These are phyloP conservation scores for Pao palembangensis DNA, from an alignment of 2,113 vertebrate species.

Conservation along the genomic window DNA sequence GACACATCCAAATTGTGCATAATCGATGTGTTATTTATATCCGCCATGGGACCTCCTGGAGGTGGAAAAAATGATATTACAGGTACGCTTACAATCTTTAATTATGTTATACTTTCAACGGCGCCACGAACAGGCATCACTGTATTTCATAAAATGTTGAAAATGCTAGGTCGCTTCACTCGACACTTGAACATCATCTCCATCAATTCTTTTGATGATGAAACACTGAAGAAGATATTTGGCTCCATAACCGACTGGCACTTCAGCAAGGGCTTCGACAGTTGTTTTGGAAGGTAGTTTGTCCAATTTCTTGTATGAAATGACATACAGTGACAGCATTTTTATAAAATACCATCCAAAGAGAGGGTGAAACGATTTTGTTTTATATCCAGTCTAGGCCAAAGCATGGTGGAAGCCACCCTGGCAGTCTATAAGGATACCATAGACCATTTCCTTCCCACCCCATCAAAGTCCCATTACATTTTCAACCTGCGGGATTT, in stretches of 20 bases:
- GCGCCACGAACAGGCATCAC: background rate
- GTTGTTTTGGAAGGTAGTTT: slow-evolving; percentile 79
- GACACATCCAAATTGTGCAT: slow-evolving; percentile 81
- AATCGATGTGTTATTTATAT: slow-evolving; percentile 79
- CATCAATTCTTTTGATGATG: slow-evolving; percentile 85
- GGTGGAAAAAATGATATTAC: slow-evolving; percentile 90
- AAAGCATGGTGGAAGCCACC: slow-evolving; percentile 86
- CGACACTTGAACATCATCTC: slow-evolving; percentile 87
- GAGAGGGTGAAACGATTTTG: slow-evolving; percentile 1
- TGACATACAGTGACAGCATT: background rate
- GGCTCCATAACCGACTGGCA: slow-evolving; percentile 87
- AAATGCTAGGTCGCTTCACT: slow-evolving; percentile 83
- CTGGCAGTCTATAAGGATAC: slow-evolving; percentile 83
- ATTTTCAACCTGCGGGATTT: slow-evolving; percentile 93
- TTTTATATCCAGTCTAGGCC: slow-evolving; percentile 75
- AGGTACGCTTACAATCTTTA: slow-evolving; percentile 66
- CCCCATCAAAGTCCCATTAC: slow-evolving; percentile 93
- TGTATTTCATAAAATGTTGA: slow-evolving; percentile 2
- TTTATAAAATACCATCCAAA: background rate
- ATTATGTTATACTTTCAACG: background rate
- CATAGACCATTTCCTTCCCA: slow-evolving; percentile 85
- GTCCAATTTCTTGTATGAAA: background rate
- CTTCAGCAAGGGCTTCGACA: slow-evolving; percentile 85
- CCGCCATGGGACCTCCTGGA: slow-evolving; percentile 92
- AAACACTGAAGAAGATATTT: slow-evolving; percentile 86